These are phyloP conservation scores for Opisthograptis luteolata DNA, from an alignment of 2,888 invertebrate genomes.

Conservation along the genomic window DNA sequence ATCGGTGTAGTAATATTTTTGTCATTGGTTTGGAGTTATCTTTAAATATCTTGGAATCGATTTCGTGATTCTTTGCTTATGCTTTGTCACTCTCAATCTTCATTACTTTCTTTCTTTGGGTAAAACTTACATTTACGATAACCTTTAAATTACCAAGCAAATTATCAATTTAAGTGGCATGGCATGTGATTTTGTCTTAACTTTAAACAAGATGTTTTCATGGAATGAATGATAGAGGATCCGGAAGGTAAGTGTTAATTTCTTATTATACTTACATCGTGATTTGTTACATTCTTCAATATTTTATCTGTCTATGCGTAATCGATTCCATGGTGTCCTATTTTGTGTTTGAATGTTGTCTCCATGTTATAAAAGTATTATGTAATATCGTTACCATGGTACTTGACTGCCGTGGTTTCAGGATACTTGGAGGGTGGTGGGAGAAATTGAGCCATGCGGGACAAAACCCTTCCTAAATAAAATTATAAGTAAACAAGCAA, in stretches of 20 bases:
- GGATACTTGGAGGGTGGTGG: slow-evolving; percentile 81
- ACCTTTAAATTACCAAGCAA: slow-evolving; percentile 7
- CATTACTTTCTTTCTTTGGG: slow-evolving; percentile 35
- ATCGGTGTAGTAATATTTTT: slow-evolving; percentile 28
- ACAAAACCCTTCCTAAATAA: slow-evolving; percentile 42
- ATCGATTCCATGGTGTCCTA: slow-evolving; percentile 76
- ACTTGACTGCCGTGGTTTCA: slow-evolving; percentile 38
- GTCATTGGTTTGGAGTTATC: slow-evolving; percentile 35
- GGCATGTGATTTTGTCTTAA: slow-evolving; percentile 58
- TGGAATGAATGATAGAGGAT: slow-evolving; percentile 42
- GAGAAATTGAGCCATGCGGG: slow-evolving; percentile 30
- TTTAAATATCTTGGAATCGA: slow-evolving; percentile 74
- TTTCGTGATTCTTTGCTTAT: slow-evolving; percentile 63
- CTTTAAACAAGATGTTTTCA: slow-evolving; percentile 39
- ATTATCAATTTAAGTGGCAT: slow-evolving; percentile 54
- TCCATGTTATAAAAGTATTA: slow-evolving; percentile 24
- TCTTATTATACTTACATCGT: slow-evolving; percentile 41
- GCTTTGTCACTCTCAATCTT: slow-evolving; percentile 44
- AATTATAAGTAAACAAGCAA: slow-evolving; percentile 42
- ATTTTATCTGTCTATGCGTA: slow-evolving; percentile 52
- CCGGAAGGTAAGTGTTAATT: slow-evolving; percentile 68
- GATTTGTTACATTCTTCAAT: slow-evolving; percentile 38
- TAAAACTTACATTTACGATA: background rate
- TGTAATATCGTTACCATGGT: slow-evolving; percentile 19
- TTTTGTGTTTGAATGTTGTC: slow-evolving; percentile 53